phyloP scores from a whole-genome alignment of 37 sponge, comb jelly and placozoan genomes.

The Trichoplax adhaerens region DNA sequence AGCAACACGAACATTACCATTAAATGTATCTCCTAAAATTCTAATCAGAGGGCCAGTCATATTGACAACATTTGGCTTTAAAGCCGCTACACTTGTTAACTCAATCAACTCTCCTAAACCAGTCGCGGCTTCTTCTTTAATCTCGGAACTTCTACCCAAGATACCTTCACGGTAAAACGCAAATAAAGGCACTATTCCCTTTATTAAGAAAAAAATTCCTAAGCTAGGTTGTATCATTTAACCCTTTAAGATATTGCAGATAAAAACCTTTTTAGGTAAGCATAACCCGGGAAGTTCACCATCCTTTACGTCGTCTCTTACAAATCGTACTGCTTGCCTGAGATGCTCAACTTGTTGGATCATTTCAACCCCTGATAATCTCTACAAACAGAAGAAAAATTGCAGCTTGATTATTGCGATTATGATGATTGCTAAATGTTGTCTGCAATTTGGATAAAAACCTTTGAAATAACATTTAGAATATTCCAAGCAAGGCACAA shows the following conservation, averaged over 20 bases:
- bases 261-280: too few species aligned
- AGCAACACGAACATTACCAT: constrained; percentile 64
- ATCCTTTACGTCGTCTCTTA: constrained; percentile 3
- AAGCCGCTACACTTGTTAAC: constrained; percentile 29
- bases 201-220: neutral
- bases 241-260: too few species aligned
- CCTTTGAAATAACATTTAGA: constrained; percentile 63
- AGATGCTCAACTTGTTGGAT: constrained; percentile 32
- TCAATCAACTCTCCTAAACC: constrained; percentile 66
- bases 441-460: constrained; percentile 1
- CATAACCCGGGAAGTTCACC: neutral
- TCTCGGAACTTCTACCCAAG: constrained; percentile 67
- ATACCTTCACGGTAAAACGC: constrained; percentile 70
- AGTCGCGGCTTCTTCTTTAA: constrained; percentile 79
- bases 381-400: too few species aligned
- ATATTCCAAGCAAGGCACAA: constrained; percentile 64
- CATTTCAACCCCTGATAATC: neutral
- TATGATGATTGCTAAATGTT: neutral
- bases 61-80: constrained; percentile 43
- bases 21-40: constrained; percentile 69
- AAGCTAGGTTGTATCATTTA: too few species aligned
- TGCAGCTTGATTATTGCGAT: too few species aligned
- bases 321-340: constrained; percentile 16
- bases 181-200: constrained; percentile 69
- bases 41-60: constrained; percentile 94